phyloP scores from a whole-genome alignment of 2,797 vertebrate species.

The Cyclura pinguis region DNA sequence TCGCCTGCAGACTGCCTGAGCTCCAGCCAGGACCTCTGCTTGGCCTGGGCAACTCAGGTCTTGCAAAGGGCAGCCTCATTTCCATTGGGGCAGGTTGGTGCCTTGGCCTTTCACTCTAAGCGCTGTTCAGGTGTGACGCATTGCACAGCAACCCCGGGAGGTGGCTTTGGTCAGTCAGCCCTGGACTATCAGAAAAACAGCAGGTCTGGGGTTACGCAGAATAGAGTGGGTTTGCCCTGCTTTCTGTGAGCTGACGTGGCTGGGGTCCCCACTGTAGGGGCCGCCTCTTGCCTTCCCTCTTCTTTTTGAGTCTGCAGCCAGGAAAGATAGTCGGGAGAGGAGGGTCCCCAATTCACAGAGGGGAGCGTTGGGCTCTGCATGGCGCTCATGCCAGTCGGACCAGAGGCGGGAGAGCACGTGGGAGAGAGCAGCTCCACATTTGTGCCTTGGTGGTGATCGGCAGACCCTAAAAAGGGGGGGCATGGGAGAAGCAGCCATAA shows the following conservation, averaged over 20 bases:
- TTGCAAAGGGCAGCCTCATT: neutral
- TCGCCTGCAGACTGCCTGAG: neutral
- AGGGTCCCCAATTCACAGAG: too few relatives aligned
- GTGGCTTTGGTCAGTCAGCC: neutral
- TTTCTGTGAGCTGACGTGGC: neutral
- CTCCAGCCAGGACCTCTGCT: neutral
- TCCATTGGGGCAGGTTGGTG: neutral
- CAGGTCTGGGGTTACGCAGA: neutral
- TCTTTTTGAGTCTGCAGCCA: neutral
- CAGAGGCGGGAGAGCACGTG: neutral
- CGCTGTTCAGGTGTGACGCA: neutral
- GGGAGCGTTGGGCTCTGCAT: neutral
- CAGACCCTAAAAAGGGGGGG: neutral
- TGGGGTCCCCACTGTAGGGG: too few relatives aligned
- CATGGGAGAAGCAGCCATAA: neutral
- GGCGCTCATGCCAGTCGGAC: too few relatives aligned
- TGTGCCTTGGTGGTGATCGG: neutral
- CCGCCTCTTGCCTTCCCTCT: neutral
- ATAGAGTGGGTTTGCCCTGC: neutral
- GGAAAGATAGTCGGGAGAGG: neutral
- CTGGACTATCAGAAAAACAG: neutral
- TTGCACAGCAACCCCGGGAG: neutral
- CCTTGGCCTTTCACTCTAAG: neutral
- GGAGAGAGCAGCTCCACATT: neutral
- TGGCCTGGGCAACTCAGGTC: neutral